Evolutionary conservation across 1,140 invertebrate genomes (phyloP).

Genomic region (Cyclina sinensis): DNA sequence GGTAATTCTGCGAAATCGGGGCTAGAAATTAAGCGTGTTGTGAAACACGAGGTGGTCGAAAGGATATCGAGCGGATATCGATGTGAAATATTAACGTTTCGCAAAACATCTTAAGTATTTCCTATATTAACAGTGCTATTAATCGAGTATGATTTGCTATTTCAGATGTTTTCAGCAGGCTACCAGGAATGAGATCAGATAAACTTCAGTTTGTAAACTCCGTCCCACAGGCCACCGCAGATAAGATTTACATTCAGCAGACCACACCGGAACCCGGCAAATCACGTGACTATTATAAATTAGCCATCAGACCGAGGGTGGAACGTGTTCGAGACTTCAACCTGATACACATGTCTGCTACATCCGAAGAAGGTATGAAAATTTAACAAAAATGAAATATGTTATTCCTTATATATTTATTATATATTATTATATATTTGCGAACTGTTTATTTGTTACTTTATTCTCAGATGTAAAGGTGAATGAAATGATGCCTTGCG

Average conservation of each 20-base stretch:
- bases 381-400: no score
- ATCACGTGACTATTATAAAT: background rate
- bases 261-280: background rate
- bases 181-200: background rate
- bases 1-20: no score
- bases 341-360: constrained; percentile 21
- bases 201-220: background rate
- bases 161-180: background rate
- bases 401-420: background rate
- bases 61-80: no score
- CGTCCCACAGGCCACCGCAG: background rate
- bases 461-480: no score
- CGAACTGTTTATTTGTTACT: no score
- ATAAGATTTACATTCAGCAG: constrained; percentile 8
- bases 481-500: no score
- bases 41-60: no score
- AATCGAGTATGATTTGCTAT: no score
- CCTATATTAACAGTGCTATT: no score
- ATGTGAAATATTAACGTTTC: no score
- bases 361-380: background rate
- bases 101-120: no score
- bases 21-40: no score
- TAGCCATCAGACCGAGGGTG: background rate
- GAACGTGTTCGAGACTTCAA: background rate
- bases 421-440: background rate